Evolutionary conservation across 2,113 vertebrate genomes (phyloP).

Genomic region (Tetraodon nigroviridis): DNA sequence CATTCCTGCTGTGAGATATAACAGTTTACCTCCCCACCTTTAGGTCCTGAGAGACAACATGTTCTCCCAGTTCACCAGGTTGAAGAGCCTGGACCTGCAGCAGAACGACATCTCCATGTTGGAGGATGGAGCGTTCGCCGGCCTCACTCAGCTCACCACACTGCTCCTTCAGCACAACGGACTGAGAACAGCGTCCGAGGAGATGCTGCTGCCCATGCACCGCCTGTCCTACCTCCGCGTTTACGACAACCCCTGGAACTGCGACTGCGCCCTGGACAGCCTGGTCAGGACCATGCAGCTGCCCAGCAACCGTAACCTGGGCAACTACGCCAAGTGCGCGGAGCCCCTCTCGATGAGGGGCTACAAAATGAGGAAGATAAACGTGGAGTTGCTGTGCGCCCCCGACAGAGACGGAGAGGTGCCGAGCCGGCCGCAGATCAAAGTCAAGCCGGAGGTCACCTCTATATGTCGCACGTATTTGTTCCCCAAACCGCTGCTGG

Average conservation of each 20-base stretch:
- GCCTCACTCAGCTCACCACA: slow-evolving; percentile 85
- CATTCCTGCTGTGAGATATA: neutral
- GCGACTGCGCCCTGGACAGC: slow-evolving; percentile 84
- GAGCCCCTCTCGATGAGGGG: slow-evolving; percentile 76
- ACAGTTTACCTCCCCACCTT: neutral
- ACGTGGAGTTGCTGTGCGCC: slow-evolving; percentile 76
- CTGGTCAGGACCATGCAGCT: slow-evolving; percentile 87
- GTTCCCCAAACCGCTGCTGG: slow-evolving; percentile 82
- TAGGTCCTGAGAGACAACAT: slow-evolving; percentile 82
- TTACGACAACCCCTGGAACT: slow-evolving; percentile 94
- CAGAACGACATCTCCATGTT: slow-evolving; percentile 89
- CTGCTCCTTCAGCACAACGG: slow-evolving; percentile 92
- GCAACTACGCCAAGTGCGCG: slow-evolving; percentile 87
- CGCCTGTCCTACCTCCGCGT: slow-evolving; percentile 86
- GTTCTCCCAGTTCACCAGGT: slow-evolving; percentile 82
- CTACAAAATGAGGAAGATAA: slow-evolving; percentile 83
- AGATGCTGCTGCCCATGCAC: slow-evolving; percentile 82
- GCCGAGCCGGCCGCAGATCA: slow-evolving; percentile 33
- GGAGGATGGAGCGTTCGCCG: slow-evolving; percentile 83
- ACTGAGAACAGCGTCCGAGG: slow-evolving; percentile 81
- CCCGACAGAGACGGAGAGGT: slow-evolving; percentile 31
- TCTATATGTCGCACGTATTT: slow-evolving; percentile 85
- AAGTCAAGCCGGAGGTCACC: slow-evolving; percentile 73
- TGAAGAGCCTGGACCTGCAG: slow-evolving; percentile 91
- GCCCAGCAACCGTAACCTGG: slow-evolving; percentile 88